phyloP scores from a whole-genome alignment of 2,888 invertebrate genomes.

The Apodemia zela region DNA sequence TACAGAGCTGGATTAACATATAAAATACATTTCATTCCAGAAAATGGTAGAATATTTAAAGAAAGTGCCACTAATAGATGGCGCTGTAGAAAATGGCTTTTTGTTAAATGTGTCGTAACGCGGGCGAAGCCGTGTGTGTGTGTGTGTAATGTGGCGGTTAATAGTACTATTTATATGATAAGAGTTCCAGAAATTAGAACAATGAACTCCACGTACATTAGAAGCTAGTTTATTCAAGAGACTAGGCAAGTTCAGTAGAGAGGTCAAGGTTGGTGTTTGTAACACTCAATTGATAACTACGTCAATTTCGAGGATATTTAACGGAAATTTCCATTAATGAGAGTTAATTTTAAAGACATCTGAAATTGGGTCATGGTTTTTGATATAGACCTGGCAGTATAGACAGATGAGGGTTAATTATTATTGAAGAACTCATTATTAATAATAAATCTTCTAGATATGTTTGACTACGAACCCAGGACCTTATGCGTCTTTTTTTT shows the following conservation, averaged over 20 bases:
- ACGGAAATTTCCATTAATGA: slow-evolving; percentile 2
- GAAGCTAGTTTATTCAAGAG: slow-evolving; percentile 6
- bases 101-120: background rate
- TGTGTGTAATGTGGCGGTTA: background rate
- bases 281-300: slow-evolving; percentile 4
- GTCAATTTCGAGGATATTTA: slow-evolving; percentile 1
- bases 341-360: background rate
- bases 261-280: slow-evolving; percentile 8
- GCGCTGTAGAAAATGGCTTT: background rate
- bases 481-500: too few species aligned
- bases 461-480: too few species aligned
- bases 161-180: background rate
- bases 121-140: background rate
- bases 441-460: too few species aligned
- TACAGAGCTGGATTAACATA: too few species aligned
- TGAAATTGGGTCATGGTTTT: background rate
- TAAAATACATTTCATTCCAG: too few species aligned
- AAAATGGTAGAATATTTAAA: too few species aligned
- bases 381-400: background rate
- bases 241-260: slow-evolving; percentile 7
- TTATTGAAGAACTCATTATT: too few species aligned
- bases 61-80: background rate
- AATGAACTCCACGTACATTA: background rate
- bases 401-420: background rate
- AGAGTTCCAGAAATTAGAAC: background rate